phyloP scores from a whole-genome alignment of 2,113 vertebrate genomes.

The Ameiurus melas region DNA sequence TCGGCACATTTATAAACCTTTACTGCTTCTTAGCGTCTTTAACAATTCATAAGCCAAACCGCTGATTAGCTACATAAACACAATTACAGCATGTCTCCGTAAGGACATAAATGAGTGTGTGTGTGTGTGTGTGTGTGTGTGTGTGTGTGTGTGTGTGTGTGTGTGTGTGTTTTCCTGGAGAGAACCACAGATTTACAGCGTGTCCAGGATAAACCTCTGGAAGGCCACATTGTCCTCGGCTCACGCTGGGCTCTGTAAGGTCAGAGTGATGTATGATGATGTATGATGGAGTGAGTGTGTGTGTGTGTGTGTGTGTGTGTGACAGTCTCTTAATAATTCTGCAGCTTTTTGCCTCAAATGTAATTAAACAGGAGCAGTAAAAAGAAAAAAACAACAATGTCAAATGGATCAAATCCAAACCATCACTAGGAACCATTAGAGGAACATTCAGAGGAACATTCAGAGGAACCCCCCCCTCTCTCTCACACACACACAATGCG shows the following conservation, averaged over 20 bases:
- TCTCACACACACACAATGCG: not conserved
- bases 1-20: not conserved
- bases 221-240: not conserved
- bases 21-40: conserved; percentile 6
- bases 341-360: conserved; percentile 1
- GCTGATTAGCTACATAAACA: conserved; percentile 10
- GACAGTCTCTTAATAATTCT: conserved; percentile 19
- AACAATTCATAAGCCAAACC: conserved; percentile 2
- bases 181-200: not conserved
- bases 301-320: not conserved
- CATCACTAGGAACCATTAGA: not conserved
- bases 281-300: not conserved
- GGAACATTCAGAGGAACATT: not conserved
- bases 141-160: conserved; percentile 8
- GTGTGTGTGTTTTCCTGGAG: not conserved
- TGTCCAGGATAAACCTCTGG: not conserved
- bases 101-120: not conserved
- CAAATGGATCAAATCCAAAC: conserved; percentile 26
- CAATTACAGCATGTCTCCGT: not conserved
- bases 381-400: not conserved
- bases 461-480: not conserved
- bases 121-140: not conserved
- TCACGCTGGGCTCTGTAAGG: not conserved
- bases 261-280: conserved; percentile 22
- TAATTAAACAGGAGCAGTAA: conserved; percentile 33